phyloP scores from a whole-genome alignment of 2,888 invertebrate genomes.

The Buathra laborator region DNA sequence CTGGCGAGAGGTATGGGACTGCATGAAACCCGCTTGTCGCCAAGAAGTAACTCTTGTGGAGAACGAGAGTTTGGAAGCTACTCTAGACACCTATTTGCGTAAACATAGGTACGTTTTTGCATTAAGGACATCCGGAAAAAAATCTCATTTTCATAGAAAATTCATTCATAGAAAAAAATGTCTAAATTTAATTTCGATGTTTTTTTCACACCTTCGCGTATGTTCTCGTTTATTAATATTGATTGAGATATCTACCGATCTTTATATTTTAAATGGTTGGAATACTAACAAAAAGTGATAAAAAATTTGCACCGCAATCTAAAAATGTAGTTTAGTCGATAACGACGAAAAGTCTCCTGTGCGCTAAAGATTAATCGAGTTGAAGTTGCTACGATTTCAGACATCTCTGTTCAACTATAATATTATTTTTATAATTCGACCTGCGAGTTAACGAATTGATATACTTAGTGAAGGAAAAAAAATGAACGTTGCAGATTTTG shows the following conservation, averaged over 20 bases:
- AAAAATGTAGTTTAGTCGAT: too few relatives aligned
- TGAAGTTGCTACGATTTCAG: too few relatives aligned
- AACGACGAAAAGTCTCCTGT: too few relatives aligned
- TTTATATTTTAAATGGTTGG: too few relatives aligned
- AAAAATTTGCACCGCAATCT: too few relatives aligned
- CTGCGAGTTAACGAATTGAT: neutral
- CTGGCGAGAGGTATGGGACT: slow-evolving; percentile 94
- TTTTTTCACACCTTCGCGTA: too few relatives aligned
- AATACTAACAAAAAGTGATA: too few relatives aligned
- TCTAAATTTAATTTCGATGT: too few relatives aligned
- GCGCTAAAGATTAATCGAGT: too few relatives aligned
- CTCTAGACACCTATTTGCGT: slow-evolving; percentile 95
- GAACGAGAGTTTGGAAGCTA: slow-evolving; percentile 93
- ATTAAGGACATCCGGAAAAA: slow-evolving; percentile 26
- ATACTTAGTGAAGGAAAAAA: slow-evolving; percentile 14
- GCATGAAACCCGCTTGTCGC: slow-evolving; percentile 92
- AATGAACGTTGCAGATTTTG: slow-evolving; percentile 88
- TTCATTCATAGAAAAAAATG: too few relatives aligned
- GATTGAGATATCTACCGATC: too few relatives aligned
- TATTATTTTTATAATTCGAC: neutral
- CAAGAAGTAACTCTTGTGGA: slow-evolving; percentile 96
- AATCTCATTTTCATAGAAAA: neutral
- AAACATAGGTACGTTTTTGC: slow-evolving; percentile 90
- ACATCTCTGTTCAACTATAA: neutral
- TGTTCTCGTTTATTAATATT: too few relatives aligned